phyloP scores from a whole-genome alignment of 2,797 vertebrate genomes.

The Acridotheres tristis region DNA sequence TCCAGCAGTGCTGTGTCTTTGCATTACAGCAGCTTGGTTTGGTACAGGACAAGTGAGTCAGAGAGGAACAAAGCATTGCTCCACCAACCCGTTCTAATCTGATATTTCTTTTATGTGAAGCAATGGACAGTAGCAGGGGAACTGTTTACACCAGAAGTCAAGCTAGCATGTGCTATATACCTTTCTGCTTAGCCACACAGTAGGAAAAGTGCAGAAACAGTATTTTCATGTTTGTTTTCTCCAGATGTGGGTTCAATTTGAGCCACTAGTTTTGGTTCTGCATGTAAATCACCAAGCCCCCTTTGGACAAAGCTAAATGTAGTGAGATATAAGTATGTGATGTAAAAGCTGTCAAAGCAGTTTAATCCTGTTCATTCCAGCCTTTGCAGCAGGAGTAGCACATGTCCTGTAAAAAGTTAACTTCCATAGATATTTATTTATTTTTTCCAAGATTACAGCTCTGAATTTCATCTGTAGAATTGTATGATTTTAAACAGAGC shows the following conservation, averaged over 20 bases:
- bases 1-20: background rate
- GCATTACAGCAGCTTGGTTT: background rate
- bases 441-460: background rate
- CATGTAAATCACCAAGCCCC: background rate
- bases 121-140: background rate
- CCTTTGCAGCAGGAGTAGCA: background rate
- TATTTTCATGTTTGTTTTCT: background rate
- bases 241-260: background rate
- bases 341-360: background rate
- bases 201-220: background rate
- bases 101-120: background rate
- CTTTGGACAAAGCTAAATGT: background rate
- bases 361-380: background rate
- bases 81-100: background rate
- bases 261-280: background rate
- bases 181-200: background rate
- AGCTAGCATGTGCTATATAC: accelerated
- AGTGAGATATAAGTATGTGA: background rate
- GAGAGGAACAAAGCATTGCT: background rate
- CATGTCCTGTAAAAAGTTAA: background rate
- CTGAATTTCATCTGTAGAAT: background rate
- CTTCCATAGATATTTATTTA: background rate
- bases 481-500: background rate
- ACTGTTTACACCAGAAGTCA: background rate
- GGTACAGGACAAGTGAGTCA: background rate